Evolutionary conservation across 92 coral and sea anemone species (phyloP), one percentile per base, ranked within the genome.

Genomic region (Metridium senile): DNA sequence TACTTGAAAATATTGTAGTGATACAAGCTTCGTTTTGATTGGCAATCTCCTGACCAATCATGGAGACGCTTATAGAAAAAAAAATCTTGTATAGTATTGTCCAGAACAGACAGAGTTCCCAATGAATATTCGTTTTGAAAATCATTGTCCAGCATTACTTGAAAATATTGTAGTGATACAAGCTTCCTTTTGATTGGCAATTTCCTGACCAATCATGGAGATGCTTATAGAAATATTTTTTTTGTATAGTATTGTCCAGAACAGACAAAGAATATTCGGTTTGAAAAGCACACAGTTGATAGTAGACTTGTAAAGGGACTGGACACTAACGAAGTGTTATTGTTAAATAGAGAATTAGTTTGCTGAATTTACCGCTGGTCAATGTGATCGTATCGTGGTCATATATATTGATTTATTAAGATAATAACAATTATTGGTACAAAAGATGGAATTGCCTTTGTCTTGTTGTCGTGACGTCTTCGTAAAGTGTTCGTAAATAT

Each of bases 401-500:
- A 8, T 45, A 45, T 45, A 45, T 45, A 17, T 45, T 17, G 17
- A 17, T 45, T 45, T 8, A 45, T 45, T 45, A 20, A 16, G 4
- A 6, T 3, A 54, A 54, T 54, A 19, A 21, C 17, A 54, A 21
- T 54, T 16, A 54, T 16, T 54, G 25, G n/a, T 54, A 4, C 49
- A 39, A 39, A 39, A 4, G 49, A 39, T 39, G 8, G 13, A 6
- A 13, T 39, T 39, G 49, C 49, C 6, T 8, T 59, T 22, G 66
- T 26, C 2, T 9, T 22, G 66, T 26, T 59, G 32, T 59, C 66
- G 66, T 59, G 33, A 26, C 11, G 66, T 59, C 3, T 22, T 54
- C 66, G 66, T 59, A 23, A 59, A 59, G 33, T 61, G 10, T 28
- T 72, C 74, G 57, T 70, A n/a, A n/a, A n/a, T n/a, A n/a, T n/a